A percentile compares a stretch with the other conserved stretches of the same genome.
These are phyloP conservation scores for Spongilla lacustris DNA, from an alignment of 37 sponge, comb jelly and placozoan genomes.

Conservation along the genomic window DNA sequence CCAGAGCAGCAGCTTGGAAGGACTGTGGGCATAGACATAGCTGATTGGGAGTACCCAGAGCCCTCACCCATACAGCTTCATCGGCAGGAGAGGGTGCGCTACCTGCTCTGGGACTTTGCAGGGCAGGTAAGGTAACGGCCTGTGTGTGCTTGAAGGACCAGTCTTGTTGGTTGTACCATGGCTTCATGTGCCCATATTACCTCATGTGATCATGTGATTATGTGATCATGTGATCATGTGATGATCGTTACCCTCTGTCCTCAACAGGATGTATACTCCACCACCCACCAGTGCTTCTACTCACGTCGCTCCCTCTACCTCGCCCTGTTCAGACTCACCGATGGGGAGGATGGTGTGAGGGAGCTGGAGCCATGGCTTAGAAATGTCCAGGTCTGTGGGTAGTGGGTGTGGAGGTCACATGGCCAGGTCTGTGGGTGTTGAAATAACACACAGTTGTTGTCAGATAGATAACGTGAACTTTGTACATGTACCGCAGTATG, in stretches of 20 bases:
- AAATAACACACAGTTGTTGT: no score
- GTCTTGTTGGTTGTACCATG: no score
- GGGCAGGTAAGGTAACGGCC: slow-evolving; percentile 90
- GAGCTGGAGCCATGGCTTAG: slow-evolving; percentile 86
- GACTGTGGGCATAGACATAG: slow-evolving; percentile 86
- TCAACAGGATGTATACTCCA: slow-evolving; percentile 85
- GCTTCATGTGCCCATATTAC: background rate
- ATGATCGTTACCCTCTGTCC: background rate
- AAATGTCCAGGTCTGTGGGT: no score
- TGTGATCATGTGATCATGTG: no score
- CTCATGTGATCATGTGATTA: no score
- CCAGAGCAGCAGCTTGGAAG: slow-evolving; percentile 23
- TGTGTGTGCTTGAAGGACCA: no score
- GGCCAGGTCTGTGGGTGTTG: slow-evolving; percentile 68
- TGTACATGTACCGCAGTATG: no score
- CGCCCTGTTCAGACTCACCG: slow-evolving; percentile 76
- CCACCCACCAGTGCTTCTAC: slow-evolving; percentile 96
- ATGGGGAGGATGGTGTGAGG: slow-evolving; percentile 65
- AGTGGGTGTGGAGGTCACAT: no score
- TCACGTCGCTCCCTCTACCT: slow-evolving; percentile 85
- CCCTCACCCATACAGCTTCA: background rate
- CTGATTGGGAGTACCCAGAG: slow-evolving; percentile 50
- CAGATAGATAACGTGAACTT: no score
- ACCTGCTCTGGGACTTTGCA: slow-evolving; percentile 93
- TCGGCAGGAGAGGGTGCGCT: slow-evolving; percentile 45